phyloP scores from a whole-genome alignment of 2,113 vertebrate species.

The Mormyrus lacerda region DNA sequence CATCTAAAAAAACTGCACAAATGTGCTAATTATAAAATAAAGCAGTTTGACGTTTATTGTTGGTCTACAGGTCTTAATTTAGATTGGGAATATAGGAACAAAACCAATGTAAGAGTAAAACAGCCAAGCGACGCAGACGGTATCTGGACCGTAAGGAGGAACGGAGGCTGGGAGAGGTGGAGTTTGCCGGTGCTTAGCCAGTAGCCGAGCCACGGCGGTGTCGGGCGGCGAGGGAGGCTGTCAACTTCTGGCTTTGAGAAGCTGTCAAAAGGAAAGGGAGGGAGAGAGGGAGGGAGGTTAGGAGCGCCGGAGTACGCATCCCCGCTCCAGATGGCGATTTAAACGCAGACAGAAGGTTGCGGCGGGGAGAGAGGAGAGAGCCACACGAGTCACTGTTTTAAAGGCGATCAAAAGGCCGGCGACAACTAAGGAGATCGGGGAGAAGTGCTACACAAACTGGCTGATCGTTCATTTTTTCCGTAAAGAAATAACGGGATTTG shows the following conservation, averaged over 20 bases:
- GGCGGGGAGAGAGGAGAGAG: constrained; percentile 54
- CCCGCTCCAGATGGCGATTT: constrained; percentile 70
- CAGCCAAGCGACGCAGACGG: background rate
- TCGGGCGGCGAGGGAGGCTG: constrained; percentile 34
- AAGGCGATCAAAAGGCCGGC: constrained; percentile 46
- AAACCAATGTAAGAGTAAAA: background rate
- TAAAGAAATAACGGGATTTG: background rate
- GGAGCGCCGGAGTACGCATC: constrained; percentile 41
- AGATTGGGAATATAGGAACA: background rate
- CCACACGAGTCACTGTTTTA: constrained; percentile 35
- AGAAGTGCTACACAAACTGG: constrained; percentile 7
- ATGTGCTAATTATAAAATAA: background rate
- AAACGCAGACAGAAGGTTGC: constrained; percentile 70
- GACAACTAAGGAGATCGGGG: constrained; percentile 31
- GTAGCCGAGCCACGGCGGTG: constrained; percentile 28
- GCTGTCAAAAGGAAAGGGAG: constrained; percentile 31
- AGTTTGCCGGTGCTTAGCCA: constrained; percentile 16
- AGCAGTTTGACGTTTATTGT: background rate
- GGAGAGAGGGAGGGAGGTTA: constrained; percentile 48
- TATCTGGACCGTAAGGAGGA: background rate
- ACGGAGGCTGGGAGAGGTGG: constrained; percentile 15
- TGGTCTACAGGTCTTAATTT: background rate
- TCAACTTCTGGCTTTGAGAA: constrained; percentile 36
- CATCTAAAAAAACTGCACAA: background rate
- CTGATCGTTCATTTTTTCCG: background rate